Percentiles rank a stretch among this genome's conserved stretches.
Evolutionary conservation across 2,113 vertebrate species (phyloP).

Genomic region (Myodes glareolus): DNA sequence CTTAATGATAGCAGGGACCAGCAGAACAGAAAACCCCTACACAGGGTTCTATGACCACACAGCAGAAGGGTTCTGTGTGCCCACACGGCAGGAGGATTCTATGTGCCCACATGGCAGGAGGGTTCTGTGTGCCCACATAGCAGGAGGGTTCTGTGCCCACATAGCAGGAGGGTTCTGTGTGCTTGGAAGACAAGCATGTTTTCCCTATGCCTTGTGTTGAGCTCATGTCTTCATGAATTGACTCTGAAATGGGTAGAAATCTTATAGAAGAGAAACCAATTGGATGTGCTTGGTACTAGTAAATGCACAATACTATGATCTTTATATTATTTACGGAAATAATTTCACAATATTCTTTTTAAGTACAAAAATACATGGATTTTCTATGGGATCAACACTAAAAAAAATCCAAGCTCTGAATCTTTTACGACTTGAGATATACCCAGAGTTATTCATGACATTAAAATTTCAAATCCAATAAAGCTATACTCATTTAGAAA

Average conservation of each 20-base stretch:
- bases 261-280: background rate
- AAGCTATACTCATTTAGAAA: slow-evolving; percentile 34
- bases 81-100: background rate
- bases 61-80: background rate
- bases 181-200: background rate
- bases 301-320: background rate
- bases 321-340: slow-evolving; percentile 4
- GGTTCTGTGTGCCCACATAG: background rate
- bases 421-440: slow-evolving; percentile 48
- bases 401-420: background rate
- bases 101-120: background rate
- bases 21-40: no score
- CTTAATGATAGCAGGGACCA: no score
- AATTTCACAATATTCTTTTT: background rate
- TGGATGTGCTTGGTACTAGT: background rate
- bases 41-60: background rate
- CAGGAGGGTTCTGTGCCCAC: background rate
- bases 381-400: background rate
- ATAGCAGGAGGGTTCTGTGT: background rate
- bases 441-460: background rate
- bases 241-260: background rate
- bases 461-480: slow-evolving; percentile 64
- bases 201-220: background rate
- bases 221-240: background rate
- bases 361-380: slow-evolving; percentile 21